These are phyloP conservation scores for Euzophera pinguis DNA, from an alignment of 2,888 invertebrate genomes.

Conservation along the genomic window DNA sequence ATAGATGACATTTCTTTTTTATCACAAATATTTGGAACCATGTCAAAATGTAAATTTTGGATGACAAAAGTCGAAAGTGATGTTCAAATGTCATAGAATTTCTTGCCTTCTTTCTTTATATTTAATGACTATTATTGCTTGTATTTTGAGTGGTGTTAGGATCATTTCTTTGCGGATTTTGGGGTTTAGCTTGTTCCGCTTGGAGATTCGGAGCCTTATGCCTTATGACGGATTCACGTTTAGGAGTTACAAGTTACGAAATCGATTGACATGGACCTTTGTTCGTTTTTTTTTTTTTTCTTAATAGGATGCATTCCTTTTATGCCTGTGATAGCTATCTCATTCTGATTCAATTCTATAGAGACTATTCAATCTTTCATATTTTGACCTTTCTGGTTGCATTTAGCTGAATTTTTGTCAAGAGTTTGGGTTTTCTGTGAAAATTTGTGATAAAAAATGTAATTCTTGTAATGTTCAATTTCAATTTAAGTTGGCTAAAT, in stretches of 20 bases:
- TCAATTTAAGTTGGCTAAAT: too few species aligned
- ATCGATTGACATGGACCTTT: conserved; percentile 64
- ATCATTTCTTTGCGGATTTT: conserved; percentile 28
- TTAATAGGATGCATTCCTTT: conserved; percentile 8
- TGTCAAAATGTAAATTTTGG: conserved; percentile 32
- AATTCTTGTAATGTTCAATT: too few species aligned
- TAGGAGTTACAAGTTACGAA: conserved; percentile 57
- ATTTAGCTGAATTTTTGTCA: background rate
- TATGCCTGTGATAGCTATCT: conserved; percentile 7
- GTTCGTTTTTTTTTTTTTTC: conserved; percentile 9
- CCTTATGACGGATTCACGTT: conserved; percentile 69
- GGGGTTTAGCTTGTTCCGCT: conserved; percentile 43
- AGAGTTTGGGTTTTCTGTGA: too few species aligned
- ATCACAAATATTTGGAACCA: conserved; percentile 31
- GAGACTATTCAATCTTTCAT: background rate
- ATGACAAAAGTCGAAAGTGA: conserved; percentile 53
- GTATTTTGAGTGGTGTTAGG: conserved; percentile 21
- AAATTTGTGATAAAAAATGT: too few species aligned
- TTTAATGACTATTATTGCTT: conserved; percentile 30
- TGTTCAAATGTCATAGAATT: conserved; percentile 21
- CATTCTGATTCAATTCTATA: background rate
- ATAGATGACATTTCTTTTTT: conserved; percentile 22
- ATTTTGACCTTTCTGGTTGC: background rate
- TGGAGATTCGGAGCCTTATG: conserved; percentile 74
- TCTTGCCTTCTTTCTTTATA: conserved; percentile 8